A percentile compares a stretch with the other conserved stretches of the same genome.
Evolutionary conservation across 2,888 invertebrate species (phyloP).

Genomic region (Synergus itoensis): DNA sequence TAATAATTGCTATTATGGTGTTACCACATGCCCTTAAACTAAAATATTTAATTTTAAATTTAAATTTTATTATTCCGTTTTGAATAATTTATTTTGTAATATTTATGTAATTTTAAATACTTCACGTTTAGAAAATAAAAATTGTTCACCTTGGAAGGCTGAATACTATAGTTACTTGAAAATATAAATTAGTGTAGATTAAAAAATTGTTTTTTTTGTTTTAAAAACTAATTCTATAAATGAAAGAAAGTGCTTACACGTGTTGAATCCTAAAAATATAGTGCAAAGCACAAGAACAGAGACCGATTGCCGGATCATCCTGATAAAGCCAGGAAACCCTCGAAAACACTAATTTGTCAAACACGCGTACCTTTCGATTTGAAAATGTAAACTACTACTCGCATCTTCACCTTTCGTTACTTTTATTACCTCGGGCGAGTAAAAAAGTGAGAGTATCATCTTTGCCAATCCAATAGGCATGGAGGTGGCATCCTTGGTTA

Average conservation of each 20-base stretch:
- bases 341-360: neutral
- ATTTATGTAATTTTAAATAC: no score
- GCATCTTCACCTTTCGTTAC: constrained; percentile 57
- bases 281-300: constrained; percentile 23
- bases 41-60: no score
- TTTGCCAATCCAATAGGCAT: constrained; percentile 48
- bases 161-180: no score
- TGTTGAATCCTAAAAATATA: constrained; percentile 17
- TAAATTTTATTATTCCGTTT: no score
- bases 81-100: no score
- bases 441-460: constrained; percentile 53
- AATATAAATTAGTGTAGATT: neutral
- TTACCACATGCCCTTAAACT: no score
- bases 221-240: neutral
- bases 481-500: constrained; percentile 44
- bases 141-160: no score
- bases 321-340: constrained; percentile 20
- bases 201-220: neutral
- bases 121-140: no score
- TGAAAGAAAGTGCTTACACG: neutral
- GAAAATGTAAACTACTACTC: constrained; percentile 55
- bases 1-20: no score
- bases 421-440: constrained; percentile 57
- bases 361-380: constrained; percentile 46
- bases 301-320: constrained; percentile 19